phyloP scores from a whole-genome alignment of 2,113 vertebrate genomes.

The Dicrurus megarhynchus region DNA sequence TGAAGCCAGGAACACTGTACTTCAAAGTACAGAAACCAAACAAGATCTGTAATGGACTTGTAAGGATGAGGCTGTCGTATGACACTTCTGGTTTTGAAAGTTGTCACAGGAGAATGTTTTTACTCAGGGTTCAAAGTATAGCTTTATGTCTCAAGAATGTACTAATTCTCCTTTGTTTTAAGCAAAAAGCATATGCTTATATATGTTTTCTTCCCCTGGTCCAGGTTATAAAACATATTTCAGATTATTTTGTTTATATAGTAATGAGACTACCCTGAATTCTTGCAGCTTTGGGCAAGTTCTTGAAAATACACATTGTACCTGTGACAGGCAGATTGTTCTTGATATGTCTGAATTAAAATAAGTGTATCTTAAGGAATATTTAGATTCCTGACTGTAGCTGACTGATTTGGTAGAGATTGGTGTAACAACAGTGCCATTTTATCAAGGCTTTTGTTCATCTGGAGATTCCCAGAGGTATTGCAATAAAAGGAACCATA shows the following conservation, averaged over 20 bases:
- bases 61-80: accelerated
- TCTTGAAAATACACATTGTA: neutral
- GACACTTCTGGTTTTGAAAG: neutral
- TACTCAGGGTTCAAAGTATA: neutral
- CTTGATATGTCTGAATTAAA: neutral
- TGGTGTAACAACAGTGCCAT: neutral
- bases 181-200: neutral
- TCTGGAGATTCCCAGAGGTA: neutral
- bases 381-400: neutral
- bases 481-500: neutral
- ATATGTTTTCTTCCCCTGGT: neutral
- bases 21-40: neutral
- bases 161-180: neutral
- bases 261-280: neutral
- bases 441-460: neutral
- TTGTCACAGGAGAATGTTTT: neutral
- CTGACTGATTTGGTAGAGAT: neutral
- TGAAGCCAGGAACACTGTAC: neutral
- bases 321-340: neutral
- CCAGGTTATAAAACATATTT: neutral
- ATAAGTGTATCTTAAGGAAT: neutral
- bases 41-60: neutral
- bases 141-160: neutral
- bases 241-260: neutral
- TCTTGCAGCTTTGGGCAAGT: neutral